phyloP scores from a whole-genome alignment of 2,113 vertebrate species.

The Orycteropus afer region DNA sequence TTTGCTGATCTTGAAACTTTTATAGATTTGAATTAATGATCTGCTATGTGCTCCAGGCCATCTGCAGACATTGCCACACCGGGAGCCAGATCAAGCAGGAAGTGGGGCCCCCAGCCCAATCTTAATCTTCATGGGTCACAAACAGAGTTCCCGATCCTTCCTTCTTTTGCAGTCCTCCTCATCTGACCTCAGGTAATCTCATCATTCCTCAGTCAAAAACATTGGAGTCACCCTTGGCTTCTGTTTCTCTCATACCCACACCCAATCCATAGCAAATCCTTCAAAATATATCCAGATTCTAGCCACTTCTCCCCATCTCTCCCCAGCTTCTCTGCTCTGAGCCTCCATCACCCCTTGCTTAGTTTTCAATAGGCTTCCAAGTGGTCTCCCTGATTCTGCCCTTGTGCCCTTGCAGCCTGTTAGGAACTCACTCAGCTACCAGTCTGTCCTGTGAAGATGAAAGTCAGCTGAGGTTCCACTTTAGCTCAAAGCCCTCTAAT shows the following conservation, averaged over 20 bases:
- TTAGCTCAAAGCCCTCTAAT: neutral
- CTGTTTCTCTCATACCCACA: neutral
- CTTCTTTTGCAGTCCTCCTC: neutral
- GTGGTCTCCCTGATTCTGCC: neutral
- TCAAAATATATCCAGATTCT: neutral
- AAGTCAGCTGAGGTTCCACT: neutral
- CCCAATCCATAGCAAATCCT: neutral
- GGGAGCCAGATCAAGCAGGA: neutral
- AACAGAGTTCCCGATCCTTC: too few relatives aligned
- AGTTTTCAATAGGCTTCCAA: neutral
- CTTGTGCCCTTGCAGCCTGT: neutral
- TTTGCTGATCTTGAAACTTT: too few relatives aligned
- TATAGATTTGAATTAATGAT: too few relatives aligned
- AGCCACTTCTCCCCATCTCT: neutral
- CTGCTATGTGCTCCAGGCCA: neutral
- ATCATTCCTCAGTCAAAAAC: neutral
- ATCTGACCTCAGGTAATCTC: neutral
- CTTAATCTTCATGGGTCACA: too few relatives aligned
- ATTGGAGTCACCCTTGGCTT: neutral
- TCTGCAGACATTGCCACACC: too few relatives aligned
- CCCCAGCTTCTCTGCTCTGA: neutral
- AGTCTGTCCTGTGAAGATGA: neutral
- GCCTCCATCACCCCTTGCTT: neutral
- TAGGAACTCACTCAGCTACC: neutral
- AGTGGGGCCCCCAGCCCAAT: too few relatives aligned